Conservation (phyloP, 2,113 vertebrate genomes). For the Callorhinus ursinus region DNA sequence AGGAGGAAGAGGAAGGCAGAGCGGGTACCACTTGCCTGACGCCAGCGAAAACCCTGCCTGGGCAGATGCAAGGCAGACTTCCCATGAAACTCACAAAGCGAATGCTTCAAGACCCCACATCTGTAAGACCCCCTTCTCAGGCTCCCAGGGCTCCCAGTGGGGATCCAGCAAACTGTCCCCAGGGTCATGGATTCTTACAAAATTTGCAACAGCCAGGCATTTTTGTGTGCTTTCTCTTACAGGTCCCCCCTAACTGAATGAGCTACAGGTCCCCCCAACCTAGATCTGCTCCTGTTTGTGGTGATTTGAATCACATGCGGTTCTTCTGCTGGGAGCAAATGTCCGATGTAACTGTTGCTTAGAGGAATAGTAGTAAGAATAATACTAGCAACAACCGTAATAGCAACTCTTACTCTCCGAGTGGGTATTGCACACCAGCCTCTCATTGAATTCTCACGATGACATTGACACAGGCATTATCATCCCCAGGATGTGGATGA, state of each 20-base stretch:
- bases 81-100: neutral
- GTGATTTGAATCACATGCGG: neutral
- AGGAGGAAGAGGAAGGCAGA: neutral
- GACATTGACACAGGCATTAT: neutral
- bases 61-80: neutral
- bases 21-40: neutral
- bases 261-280: neutral
- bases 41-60: neutral
- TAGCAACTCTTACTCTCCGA: too few species aligned
- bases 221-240: neutral
- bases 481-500: neutral
- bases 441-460: neutral
- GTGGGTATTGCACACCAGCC: neutral
- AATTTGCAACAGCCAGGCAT: neutral
- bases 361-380: neutral
- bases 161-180: neutral
- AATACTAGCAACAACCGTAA: neutral
- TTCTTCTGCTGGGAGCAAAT: neutral
- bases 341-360: neutral
- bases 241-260: neutral
- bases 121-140: neutral
- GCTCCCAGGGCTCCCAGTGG: too few species aligned
- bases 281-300: neutral
- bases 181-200: neutral
- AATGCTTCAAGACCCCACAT: neutral